Base-by-base conservation (phyloP, 2,113 vertebrate genomes). In the Mus pahari region DNA sequence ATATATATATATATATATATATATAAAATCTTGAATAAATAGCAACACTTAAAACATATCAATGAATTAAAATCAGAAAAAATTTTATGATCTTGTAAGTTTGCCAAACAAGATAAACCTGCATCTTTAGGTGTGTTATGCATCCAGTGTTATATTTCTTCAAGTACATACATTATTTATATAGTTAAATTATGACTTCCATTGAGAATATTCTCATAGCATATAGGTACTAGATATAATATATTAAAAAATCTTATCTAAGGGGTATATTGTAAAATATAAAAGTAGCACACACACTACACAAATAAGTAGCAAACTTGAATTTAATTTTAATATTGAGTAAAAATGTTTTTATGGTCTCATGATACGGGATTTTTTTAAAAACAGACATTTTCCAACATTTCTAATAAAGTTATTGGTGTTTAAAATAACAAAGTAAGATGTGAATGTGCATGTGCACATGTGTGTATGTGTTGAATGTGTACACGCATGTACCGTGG, bases 251-350 rank as follows among this genome's bases (percentile, higher is more conserved):
- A 86, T 89, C n/a, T 64, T 45, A 31, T 45, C 39, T 82, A n/a
- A 39, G 50, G 62, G 36, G 42, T 68, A 26, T 78, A 13, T 2
- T 73, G 7, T 81, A 22, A 95, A 31, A 74, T 60, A 87, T 42
- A 48, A 96, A 91, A 8, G 10, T 86, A 31, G 7, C 9, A 31
- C 0, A 9, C 36, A 0, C 71, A 55, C 75, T 68, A 74, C 16
- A 83, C 5, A 2, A 64, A 55, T 62, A 53, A 74, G 4, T 64
- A 78, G 48, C 13, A 48, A 86, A 91, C 6, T 68, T 96, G 81
- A 94, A 75, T 83, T 78, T 81, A 91, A 55, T 79, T 24, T 26
- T 92, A 9, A 74, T 83, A n/a, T 68, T 68, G 75, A 95, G n/a
- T 68, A 22, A 86, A 86, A 79, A 82, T 39, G 33, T 71, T 95